Percentiles rank a stretch among this genome's conserved stretches.
Evolutionary conservation across 2,888 invertebrate genomes (phyloP).

Genomic region (Platynereis dumerilii): DNA sequence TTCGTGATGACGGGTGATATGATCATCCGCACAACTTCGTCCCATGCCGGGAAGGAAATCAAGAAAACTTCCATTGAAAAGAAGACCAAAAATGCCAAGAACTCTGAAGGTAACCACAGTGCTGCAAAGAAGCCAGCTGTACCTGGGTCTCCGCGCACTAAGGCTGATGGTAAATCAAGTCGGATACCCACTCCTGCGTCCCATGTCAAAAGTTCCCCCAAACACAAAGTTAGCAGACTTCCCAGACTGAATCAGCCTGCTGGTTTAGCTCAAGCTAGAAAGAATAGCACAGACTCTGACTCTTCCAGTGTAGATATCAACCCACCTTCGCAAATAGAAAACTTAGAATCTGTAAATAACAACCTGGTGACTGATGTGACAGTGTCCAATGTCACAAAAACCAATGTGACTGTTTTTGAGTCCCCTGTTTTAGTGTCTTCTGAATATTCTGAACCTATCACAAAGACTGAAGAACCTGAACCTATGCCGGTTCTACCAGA

Average conservation of each 20-base stretch:
- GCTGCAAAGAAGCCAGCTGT: not conserved
- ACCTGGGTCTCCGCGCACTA: conserved; percentile 10
- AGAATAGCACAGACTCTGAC: conserved; percentile 7
- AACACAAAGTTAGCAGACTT: conserved; percentile 7
- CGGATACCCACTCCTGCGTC: conserved; percentile 14
- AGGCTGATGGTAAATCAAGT: conserved; percentile 12
- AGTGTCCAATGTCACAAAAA: not conserved
- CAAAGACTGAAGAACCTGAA: no score
- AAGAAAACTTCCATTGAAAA: conserved; percentile 9
- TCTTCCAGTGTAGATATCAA: not conserved
- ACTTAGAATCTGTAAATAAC: conserved; percentile 5
- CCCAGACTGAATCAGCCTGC: not conserved
- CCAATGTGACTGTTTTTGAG: not conserved
- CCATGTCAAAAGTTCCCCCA: conserved; percentile 12
- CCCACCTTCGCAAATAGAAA: conserved; percentile 6
- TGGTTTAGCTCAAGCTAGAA: not conserved
- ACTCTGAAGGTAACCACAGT: not conserved
- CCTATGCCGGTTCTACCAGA: no score
- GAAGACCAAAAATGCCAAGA: not conserved
- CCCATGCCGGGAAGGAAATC: conserved; percentile 1
- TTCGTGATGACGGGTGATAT: conserved; percentile 98
- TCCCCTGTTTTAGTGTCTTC: not conserved
- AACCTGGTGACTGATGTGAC: conserved; percentile 3
- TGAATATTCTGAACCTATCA: not conserved
- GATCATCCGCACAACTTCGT: conserved; percentile 83